Evolutionary conservation across 1,140 invertebrate species (phyloP).

Genomic region (Harpegnathos saltator): DNA sequence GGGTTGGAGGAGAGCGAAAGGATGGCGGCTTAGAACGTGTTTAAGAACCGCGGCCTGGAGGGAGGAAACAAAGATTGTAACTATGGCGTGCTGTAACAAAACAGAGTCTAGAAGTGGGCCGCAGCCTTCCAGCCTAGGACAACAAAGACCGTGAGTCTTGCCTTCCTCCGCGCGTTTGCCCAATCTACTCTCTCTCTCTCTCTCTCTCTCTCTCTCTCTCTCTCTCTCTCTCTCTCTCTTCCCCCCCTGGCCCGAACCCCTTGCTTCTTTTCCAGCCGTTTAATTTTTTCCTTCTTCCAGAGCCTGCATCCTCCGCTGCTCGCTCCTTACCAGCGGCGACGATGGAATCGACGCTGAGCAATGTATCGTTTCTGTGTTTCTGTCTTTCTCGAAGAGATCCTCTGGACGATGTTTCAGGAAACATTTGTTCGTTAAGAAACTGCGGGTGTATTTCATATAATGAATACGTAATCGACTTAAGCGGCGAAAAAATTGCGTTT

Average conservation of each 20-base stretch:
- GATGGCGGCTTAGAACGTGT: constrained; percentile 54
- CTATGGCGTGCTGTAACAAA: constrained; percentile 66
- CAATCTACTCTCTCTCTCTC: no score
- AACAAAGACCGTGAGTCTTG: constrained; percentile 65
- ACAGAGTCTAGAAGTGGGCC: constrained; percentile 64
- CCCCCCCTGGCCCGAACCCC: no score
- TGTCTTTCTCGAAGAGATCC: constrained; percentile 1
- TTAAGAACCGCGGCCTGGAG: constrained; percentile 57
- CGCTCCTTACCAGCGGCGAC: constrained; percentile 23
- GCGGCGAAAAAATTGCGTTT: no score
- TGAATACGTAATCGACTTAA: neutral
- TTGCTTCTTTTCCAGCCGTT: neutral
- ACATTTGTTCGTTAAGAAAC: neutral
- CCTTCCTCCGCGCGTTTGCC: constrained; percentile 14
- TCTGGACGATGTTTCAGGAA: neutral
- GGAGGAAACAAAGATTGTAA: constrained; percentile 62
- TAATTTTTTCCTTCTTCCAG: neutral
- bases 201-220: no score
- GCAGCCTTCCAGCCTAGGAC: constrained; percentile 51
- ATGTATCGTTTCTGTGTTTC: neutral
- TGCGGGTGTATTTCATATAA: neutral
- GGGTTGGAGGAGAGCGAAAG: constrained; percentile 31
- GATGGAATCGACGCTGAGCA: neutral
- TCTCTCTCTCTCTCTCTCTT: no score
- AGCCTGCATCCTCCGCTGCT: neutral